Evolutionary conservation across 1,140 invertebrate genomes (phyloP), one percentile per base, ranked within the genome.

Genomic region (Nephila pilipes): DNA sequence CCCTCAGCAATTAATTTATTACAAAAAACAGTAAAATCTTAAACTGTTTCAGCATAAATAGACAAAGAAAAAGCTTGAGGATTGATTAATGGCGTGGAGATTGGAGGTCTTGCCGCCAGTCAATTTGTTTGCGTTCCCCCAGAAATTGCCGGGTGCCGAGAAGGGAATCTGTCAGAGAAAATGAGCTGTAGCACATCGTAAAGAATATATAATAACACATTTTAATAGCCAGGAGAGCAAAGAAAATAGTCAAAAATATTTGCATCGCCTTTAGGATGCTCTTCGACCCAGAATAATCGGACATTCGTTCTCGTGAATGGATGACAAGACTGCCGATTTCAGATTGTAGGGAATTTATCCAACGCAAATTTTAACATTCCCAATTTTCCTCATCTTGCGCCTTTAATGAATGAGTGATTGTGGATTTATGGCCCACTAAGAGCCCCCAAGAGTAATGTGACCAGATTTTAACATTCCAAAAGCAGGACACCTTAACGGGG

Each of bases 71-170:
- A 75, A 75, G 29, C 2, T 12, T 22, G n/a, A 8, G 4, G 14
- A 10, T 75, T 75, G 65, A 75, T 75, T 75, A 75, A 75, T 75
- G 65, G 25, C 16, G 14, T 32, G 14, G 65, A 75, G 65, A 75
- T 75, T 75, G 29, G 65, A 75, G 65, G 65, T 75, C 65, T 75
- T 18, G 12, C 16, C 16, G 5, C 5, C 2, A 32, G 65, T 14
- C 32, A 12, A 75, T 75, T 75, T 36, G 65, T 75, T 32, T 32
- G 25, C 12, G 20, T 32, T 75, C 29, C 29, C 57, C 29, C 18
- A 32, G 29, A 75, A 75, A 75, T 75, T 75, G 29, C 29, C 3
- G 65, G 65, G 25, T 75, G 25, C 12, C 29, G 38, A 29, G 65
- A 29, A 75, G 38, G 38, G 65, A 36, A 75, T 75, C 65, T 29